phyloP scores from a whole-genome alignment of 1,140 invertebrate genomes.

The Cotesia chilonis region DNA sequence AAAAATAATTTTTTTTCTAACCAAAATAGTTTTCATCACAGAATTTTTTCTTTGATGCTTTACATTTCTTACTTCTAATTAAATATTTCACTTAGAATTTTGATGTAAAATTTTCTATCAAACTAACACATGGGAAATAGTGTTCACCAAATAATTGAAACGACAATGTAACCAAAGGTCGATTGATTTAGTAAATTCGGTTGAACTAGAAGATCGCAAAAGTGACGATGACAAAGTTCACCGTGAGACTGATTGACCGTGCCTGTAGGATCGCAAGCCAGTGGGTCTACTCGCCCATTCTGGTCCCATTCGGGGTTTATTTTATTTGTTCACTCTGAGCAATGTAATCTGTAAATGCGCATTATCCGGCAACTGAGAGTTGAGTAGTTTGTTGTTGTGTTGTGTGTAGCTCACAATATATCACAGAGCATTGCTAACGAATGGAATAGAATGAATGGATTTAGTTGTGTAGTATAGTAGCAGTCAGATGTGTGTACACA shows the following conservation, averaged over 20 bases:
- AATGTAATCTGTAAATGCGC: constrained; percentile 42
- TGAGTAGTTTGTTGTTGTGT: constrained; percentile 24
- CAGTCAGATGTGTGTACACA: constrained; percentile 48
- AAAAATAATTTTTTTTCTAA: too few relatives aligned
- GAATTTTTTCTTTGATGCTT: too few relatives aligned
- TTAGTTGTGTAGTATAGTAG: constrained; percentile 46
- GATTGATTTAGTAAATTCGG: background rate
- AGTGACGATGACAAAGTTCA: constrained; percentile 47
- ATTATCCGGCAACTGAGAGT: constrained; percentile 40
- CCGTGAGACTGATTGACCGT: constrained; percentile 45
- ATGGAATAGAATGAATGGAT: constrained; percentile 38
- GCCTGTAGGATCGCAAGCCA: constrained; percentile 27
- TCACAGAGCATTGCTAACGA: constrained; percentile 29
- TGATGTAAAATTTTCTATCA: too few relatives aligned
- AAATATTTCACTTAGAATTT: too few relatives aligned
- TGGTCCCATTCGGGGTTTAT: constrained; percentile 23
- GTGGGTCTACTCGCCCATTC: constrained; percentile 23
- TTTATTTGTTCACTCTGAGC: constrained; percentile 22
- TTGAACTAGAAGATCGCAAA: background rate
- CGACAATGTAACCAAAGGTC: too few relatives aligned
- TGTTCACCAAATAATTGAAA: too few relatives aligned
- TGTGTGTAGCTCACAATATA: too few relatives aligned
- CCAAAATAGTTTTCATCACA: too few relatives aligned
- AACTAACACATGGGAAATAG: too few relatives aligned
- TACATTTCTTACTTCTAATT: too few relatives aligned